phyloP scores from a whole-genome alignment of 2,888 invertebrate species.

The Merodon equestris region DNA sequence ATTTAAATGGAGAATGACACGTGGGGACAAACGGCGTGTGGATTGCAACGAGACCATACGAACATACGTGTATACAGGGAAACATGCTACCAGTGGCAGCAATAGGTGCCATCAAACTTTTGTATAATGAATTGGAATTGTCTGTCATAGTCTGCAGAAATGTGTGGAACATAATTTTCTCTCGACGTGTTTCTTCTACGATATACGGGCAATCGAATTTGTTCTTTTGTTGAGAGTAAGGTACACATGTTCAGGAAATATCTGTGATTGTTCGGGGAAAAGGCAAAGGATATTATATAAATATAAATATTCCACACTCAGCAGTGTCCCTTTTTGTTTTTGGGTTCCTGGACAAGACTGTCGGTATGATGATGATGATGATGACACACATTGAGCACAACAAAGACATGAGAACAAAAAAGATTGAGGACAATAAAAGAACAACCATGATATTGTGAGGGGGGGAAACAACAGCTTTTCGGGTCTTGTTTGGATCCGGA shows the following conservation, averaged over 20 bases:
- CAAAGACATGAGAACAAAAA: too few relatives aligned
- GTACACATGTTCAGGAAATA: conserved; percentile 43
- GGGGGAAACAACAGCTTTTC: background rate
- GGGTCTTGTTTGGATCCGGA: background rate
- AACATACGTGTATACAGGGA: too few relatives aligned
- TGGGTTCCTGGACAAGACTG: conserved; percentile 7
- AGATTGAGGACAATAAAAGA: conserved; percentile 1
- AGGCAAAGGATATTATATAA: conserved; percentile 47
- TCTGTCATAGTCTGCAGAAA: conserved; percentile 21
- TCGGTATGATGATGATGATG: conserved; percentile 18
- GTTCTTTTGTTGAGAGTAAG: background rate
- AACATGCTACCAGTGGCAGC: background rate
- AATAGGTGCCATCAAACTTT: conserved; percentile 39
- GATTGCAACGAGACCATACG: too few relatives aligned
- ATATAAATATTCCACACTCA: conserved; percentile 32
- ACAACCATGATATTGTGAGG: background rate
- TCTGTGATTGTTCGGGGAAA: conserved; percentile 46
- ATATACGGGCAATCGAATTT: background rate
- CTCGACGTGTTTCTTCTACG: background rate
- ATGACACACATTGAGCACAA: conserved; percentile 8
- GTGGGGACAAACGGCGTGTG: too few relatives aligned
- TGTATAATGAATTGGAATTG: conserved; percentile 60
- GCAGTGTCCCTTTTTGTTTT: background rate
- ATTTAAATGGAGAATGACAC: conserved; percentile 35
- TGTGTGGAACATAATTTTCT: background rate